Evolutionary conservation across 2,797 vertebrate species (phyloP).

Genomic region (Cryptoblepharus egeriae): DNA sequence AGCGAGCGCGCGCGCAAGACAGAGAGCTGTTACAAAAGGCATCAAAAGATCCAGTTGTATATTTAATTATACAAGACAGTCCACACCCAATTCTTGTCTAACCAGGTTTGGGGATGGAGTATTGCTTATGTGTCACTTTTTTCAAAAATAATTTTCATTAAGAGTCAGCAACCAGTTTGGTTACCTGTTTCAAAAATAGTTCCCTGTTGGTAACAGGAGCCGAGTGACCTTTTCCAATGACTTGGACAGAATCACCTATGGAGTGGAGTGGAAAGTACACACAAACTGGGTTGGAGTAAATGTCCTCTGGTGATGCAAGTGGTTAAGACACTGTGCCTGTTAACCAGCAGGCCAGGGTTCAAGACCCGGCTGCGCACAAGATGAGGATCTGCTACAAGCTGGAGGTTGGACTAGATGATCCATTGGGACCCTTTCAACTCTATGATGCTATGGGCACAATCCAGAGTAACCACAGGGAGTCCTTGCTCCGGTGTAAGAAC

Average conservation of each 20-base stretch:
- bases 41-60: conserved; percentile 66
- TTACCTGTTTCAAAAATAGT: conserved; percentile 66
- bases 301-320: no score
- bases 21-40: conserved; percentile 55
- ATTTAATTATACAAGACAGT: conserved; percentile 72
- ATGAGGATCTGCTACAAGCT: no score
- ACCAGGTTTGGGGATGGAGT: conserved; percentile 74
- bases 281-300: conserved; percentile 57
- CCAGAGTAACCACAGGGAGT: no score
- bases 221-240: conserved; percentile 52
- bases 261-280: conserved; percentile 46
- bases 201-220: conserved; percentile 31
- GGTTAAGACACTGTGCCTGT: no score
- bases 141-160: conserved; percentile 60
- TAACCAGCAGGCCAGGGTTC: no score
- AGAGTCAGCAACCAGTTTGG: conserved; percentile 68
- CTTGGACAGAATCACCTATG: conserved; percentile 43
- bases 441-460: no score
- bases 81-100: conserved; percentile 80
- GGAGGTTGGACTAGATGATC: no score
- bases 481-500: no score
- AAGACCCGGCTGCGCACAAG: no score
- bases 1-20: conserved; percentile 37
- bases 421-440: no score
- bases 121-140: conserved; percentile 60